Conservation (phyloP, 2,113 vertebrate species). For the Pteronura brasiliensis region DNA sequence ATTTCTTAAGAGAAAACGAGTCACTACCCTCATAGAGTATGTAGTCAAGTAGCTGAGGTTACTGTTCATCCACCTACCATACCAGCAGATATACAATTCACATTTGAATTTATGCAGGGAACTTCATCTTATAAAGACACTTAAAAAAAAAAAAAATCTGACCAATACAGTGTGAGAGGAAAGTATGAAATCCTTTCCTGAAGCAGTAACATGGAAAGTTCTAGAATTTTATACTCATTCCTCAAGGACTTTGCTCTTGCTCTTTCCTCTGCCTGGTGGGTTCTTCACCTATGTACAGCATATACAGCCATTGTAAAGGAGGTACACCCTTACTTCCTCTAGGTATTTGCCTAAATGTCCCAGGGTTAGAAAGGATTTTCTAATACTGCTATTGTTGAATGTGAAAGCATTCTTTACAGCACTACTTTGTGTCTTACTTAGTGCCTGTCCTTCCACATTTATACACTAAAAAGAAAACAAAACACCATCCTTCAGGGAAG, state of each 20-base stretch:
- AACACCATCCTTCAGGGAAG: not conserved
- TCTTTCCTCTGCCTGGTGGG: not conserved
- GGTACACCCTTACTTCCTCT: not conserved
- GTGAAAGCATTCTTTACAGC: not conserved
- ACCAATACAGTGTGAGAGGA: not conserved
- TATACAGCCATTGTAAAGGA: not conserved
- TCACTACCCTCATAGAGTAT: not conserved
- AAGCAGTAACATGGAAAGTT: not conserved
- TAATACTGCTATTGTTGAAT: not conserved
- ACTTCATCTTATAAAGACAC: not conserved
- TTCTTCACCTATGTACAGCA: accelerated
- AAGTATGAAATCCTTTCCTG: not conserved
- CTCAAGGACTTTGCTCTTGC: not conserved
- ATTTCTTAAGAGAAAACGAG: not conserved
- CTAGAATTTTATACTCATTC: not conserved
- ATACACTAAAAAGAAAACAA: not conserved
- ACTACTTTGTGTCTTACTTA: not conserved
- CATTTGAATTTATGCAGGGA: not conserved
- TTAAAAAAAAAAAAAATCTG: not conserved
- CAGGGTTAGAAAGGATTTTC: not conserved
- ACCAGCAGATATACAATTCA: not conserved
- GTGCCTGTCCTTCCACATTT: accelerated
- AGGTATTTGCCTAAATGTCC: not conserved
- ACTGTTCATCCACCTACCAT: not conserved
- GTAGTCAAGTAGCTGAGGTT: not conserved